Evolutionary conservation across 2,888 invertebrate species (phyloP), one percentile per base, ranked within the genome.

Genomic region (Lasioglossum leucozonium): DNA sequence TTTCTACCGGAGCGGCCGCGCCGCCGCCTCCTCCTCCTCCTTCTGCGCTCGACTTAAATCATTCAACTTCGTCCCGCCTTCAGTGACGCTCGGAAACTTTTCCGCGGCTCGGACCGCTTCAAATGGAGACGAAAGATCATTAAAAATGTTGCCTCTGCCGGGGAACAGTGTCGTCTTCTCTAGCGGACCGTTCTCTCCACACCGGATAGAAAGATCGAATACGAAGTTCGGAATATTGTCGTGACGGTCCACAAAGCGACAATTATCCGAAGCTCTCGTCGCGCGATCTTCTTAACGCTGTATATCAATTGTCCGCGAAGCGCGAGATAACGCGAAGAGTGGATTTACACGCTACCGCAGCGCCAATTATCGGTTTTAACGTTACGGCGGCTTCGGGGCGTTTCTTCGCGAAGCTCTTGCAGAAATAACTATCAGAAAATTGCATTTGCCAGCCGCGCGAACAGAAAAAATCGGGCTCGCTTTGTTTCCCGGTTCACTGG

Each of bases 21-120:
- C n/a, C n/a, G n/a, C n/a, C n/a, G n/a, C n/a, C n/a, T n/a, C n/a
- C 34, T 8, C 26, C 30, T n/a, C 65, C 44, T 5, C 44, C 69
- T 76, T 55, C 75, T 44, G 62, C 77, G 82, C 74, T 83, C 84
- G 77, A 65, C 72, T 85, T 74, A 71, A 85, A 84, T 85, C 79
- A 77, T 79, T 73, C 84, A 74, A 84, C 77, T 85, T 73, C 58
- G 74, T 73, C 76, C 58, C 84, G 85, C 72, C 51, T 51, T 71
- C 77, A 75, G 78, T 74, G 55, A 79, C 51, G 84, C 62, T 77
- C 73, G 30, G 37, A 73, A 84, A 79, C 51, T 83, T 79, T 16
- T 40, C 51, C 37, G 22, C 18, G 34, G 18, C 30, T 8, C 26
- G 58, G n/a, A 26, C 58, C 6, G 26, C 58, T 26, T 62, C 16